A percentile compares a stretch with the other conserved stretches of the same genome.
Evolutionary conservation across 2,888 invertebrate species (phyloP).

Genomic region (Rosalia funebris): DNA sequence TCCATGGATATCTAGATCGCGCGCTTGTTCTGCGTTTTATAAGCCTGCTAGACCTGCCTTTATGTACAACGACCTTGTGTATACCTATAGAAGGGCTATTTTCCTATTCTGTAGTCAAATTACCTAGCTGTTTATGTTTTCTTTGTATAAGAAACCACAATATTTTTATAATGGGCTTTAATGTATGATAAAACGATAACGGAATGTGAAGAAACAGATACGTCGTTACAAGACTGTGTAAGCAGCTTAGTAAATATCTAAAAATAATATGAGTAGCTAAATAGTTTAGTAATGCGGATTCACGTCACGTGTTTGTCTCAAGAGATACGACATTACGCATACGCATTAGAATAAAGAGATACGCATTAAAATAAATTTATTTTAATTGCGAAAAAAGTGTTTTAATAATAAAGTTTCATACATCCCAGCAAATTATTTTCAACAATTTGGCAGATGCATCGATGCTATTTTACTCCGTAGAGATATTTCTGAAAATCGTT

Average conservation of each 20-base stretch:
- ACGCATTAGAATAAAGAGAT: too few relatives aligned
- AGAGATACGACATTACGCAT: background rate
- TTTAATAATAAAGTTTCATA: too few relatives aligned
- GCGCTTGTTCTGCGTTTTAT: constrained; percentile 52
- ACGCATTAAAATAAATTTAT: too few relatives aligned
- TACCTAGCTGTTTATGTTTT: constrained; percentile 25
- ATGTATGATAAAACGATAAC: constrained; percentile 4
- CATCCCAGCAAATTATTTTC: too few relatives aligned
- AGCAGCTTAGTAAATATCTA: constrained; percentile 29
- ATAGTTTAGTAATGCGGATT: constrained; percentile 23
- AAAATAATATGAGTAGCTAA: too few relatives aligned
- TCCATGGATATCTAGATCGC: constrained; percentile 59
- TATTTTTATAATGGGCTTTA: constrained; percentile 11
- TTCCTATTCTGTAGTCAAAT: constrained; percentile 16
- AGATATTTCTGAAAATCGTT: too few relatives aligned
- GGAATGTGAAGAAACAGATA: constrained; percentile 14
- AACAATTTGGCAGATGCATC: too few relatives aligned
- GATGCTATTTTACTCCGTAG: too few relatives aligned
- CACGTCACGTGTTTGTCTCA: constrained; percentile 27
- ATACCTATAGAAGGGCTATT: constrained; percentile 21
- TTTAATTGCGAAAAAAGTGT: too few relatives aligned
- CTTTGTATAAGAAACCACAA: constrained; percentile 11
- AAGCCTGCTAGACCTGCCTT: constrained; percentile 51
- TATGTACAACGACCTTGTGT: constrained; percentile 54
- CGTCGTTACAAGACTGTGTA: constrained; percentile 4